Evolutionary conservation across 2,797 vertebrate genomes (phyloP), one percentile per base, ranked within the genome.

Genomic region (Leptatherina wallacei): DNA sequence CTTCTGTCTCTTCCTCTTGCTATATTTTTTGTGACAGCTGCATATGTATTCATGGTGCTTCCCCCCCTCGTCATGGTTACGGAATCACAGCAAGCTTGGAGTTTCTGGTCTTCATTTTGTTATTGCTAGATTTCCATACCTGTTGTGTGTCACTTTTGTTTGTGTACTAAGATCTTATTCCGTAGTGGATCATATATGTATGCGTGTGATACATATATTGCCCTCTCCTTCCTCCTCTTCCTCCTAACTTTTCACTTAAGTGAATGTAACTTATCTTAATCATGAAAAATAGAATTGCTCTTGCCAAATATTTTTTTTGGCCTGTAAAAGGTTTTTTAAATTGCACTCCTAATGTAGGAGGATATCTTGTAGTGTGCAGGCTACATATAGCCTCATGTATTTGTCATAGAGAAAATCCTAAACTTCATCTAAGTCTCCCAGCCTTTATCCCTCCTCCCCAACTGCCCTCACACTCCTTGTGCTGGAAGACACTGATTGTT

Each of bases 61-160:
- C 95, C 93, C 95, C 95, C 95, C 93, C 95, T 95, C 95, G 94
- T 98, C 95, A 96, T 97, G 94, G 95, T 96, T 94, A 94, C 93
- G 86, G 95, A 95, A 95, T 96, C 96, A 96, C 95, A 95, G 95
- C 92, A 95, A 97, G 95, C 94, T 96, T 97, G 95, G 96, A 96
- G 94, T 96, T 94, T 95, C 89, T 96, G 94, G 89, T 92, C 85
- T 90, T 90, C 55, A 79, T 93, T 93, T 86, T 91, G 89, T 93
- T 89, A 85, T 90, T 94, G 93, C 93, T 92, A 92, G 91, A 93
- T 92, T 91, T 92, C 88, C 91, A 90, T 93, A 89, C 93, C 85
- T 94, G 90, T 92, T 92, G 71, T 90, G 89, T 91, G 90, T 94
- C 91, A 93, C 93, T 92, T 94, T 95, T 96, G 93, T 96, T 95